Evolutionary conservation across 2,888 invertebrate species (phyloP), one percentile per base, ranked within the genome.

Genomic region (Aproaerema taeniolella): DNA sequence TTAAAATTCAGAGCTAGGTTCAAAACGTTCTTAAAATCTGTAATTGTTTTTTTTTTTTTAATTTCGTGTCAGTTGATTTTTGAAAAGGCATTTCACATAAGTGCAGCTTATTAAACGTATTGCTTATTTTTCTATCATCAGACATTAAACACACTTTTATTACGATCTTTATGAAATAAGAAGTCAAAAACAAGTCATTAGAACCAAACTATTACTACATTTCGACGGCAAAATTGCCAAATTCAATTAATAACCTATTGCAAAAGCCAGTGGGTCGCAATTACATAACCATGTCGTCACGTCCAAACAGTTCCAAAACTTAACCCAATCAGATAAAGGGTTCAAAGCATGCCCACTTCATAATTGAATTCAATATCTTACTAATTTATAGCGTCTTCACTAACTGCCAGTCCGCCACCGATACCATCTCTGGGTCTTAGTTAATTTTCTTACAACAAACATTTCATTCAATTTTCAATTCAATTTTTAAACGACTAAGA

Each of bases 351-450:
- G 55, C 50, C 49, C 55, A 58, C 54, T 47, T 52, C 53, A 61
- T 69, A 69, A 67, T 68, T 67, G 65, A 68, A 70, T 67, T 69
- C 67, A 67, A 67, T 68, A 67, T 55, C 64, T 58, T 57, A 59
- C 61, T 67, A 69, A 71, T 72, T 70, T 71, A 72, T 69, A 56
- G 61, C 67, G 60, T 67, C 67, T 64, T 62, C 63, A 52, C 55
- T 49, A 54, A 53, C 56, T 47, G 43, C 39, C 41, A 13, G 53
- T 53, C 56, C 47, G 43, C 39, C 41, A 13, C 44, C 34, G 72
- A 72, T 71, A 68, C 35, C 45, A 69, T 71, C 70, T 61, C 20
- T 49, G 44, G 43, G 53, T 56, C 60, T 61, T 57, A 48, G 55
- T 50, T 38, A 48, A 35, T 46, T 55, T 49, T 49, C 45, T 47